Evolutionary conservation across 2,888 invertebrate genomes (phyloP), one percentile per base, ranked within the genome.

Genomic region (Venustoraphidia nigricollis): DNA sequence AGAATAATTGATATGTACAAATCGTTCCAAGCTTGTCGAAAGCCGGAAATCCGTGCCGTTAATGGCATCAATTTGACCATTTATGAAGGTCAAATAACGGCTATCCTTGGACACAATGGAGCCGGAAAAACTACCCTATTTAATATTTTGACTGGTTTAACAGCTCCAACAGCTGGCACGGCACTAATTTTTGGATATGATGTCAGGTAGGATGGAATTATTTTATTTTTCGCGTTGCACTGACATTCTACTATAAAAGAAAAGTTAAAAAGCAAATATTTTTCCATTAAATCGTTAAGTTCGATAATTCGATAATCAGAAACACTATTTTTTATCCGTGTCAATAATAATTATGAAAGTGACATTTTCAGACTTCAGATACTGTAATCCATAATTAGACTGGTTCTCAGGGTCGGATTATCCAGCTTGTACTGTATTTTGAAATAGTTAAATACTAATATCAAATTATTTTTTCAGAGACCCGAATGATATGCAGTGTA

Each of bases 101-200:
- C 88, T 0, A 81, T 90, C 17, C 66, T 90, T 51, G 90, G 89
- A 0, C 89, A 89, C 58, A 90, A 90, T 59, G 89, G 89, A 1
- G 89, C 90, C 37, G 90, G 90, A 6, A 90, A 91, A 65, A 88
- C 88, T 1, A 89, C 89, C 0, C 68, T 89, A 9, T 83, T 91
- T 61, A 89, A 89, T 57, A 88, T 91, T 54, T 66, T 91, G 13
- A 87, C 88, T 3, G 90, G 91, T 1, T 62, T 85, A n/a, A 83
- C 84, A 0, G 69, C 81, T 2, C 84, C 86, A 0, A 77, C 81
- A 0, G 72, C 78, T 51, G 85, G 85, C 0, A 82, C 82, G 0
- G 83, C 83, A 0, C 77, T 79, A 55, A 77, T 86, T 27, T 85
- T 83, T 58, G 85, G 85, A 9, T 72, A 83, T 58, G 83, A 86